Percentiles rank a stretch among this genome's conserved stretches.
Conservation (phyloP, 2,888 invertebrate genomes). For the Limnephilus marmoratus region DNA sequence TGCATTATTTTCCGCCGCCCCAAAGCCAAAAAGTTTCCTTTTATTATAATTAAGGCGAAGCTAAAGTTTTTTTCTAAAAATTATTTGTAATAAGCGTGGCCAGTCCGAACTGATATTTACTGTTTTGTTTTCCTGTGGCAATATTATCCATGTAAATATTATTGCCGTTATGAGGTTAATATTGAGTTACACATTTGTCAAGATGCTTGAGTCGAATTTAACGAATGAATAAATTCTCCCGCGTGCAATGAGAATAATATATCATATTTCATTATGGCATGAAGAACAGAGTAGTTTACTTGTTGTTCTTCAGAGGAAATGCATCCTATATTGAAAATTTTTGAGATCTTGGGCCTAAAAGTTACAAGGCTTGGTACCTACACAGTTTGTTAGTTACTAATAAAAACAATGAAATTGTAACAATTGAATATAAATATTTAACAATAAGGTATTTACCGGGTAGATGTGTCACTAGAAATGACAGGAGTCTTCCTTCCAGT, state of each 20-base stretch:
- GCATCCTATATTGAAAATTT: background rate
- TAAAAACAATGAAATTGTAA: background rate
- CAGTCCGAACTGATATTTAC: too few relatives aligned
- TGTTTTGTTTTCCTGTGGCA: background rate
- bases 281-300: background rate
- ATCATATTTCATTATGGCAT: background rate
- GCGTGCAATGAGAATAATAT: conserved; percentile 1
- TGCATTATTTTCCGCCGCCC: too few relatives aligned
- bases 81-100: too few relatives aligned
- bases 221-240: background rate
- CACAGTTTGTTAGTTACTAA: background rate
- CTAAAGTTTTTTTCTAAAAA: too few relatives aligned
- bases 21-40: too few relatives aligned
- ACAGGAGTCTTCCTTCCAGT: conserved; percentile 76
- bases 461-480: conserved; percentile 74
- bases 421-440: background rate
- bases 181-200: conserved; percentile 7
- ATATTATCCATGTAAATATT: background rate
- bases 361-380: background rate
- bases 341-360: background rate
- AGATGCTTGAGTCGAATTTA: background rate
- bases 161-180: background rate
- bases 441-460: conserved; percentile 71
- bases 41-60: too few relatives aligned
- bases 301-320: background rate